Evolutionary conservation across 2,797 vertebrate genomes (phyloP).

Genomic region (Anomalospiza imberbis): DNA sequence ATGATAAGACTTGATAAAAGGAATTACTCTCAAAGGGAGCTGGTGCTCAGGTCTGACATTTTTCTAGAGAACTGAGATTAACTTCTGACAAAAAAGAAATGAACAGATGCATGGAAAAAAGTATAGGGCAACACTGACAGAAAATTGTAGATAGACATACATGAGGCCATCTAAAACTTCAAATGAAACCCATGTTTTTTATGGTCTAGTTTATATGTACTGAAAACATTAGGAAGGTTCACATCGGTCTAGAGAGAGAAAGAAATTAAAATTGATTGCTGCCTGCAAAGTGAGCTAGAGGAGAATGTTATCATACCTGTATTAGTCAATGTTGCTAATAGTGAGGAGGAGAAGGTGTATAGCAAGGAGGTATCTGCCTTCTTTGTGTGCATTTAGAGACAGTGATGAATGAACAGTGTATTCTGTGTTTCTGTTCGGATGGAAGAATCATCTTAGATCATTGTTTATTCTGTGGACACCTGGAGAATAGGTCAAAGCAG

Average conservation of each 20-base stretch:
- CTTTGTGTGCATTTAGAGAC: constrained; percentile 28
- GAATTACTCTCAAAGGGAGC: neutral
- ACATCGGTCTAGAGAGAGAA: neutral
- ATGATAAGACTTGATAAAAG: neutral
- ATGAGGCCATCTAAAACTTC: neutral
- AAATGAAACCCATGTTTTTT: neutral
- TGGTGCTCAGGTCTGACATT: neutral
- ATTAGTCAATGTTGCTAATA: neutral
- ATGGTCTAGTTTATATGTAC: neutral
- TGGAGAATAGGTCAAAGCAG: constrained; percentile 25
- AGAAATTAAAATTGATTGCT: constrained; percentile 42
- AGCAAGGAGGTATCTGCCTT: neutral
- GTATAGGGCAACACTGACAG: neutral
- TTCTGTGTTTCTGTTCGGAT: neutral
- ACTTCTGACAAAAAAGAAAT: neutral
- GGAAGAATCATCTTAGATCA: constrained; percentile 25
- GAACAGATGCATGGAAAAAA: neutral
- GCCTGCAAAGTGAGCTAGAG: constrained; percentile 25
- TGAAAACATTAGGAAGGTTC: neutral
- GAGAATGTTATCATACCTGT: neutral
- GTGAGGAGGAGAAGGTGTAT: neutral
- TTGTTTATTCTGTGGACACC: neutral
- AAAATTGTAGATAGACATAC: neutral
- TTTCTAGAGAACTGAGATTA: neutral
- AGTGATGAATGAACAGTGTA: constrained; percentile 51